Conservation (phyloP, 2,113 vertebrate genomes). For the Gallinago media region DNA sequence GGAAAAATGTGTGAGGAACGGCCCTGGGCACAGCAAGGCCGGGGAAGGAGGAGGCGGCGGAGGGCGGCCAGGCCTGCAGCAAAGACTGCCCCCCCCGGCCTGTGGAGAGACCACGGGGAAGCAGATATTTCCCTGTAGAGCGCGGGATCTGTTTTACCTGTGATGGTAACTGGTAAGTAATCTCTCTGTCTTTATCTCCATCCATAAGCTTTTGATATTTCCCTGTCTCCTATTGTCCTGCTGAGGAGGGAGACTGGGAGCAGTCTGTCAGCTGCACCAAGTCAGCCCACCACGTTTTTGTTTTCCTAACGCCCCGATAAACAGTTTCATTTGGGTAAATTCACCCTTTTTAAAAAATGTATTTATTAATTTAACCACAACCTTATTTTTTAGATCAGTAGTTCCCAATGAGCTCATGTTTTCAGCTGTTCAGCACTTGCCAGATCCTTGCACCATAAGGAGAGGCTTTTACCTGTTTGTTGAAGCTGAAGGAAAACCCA, state of each 20-base stretch:
- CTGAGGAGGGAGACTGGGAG: neutral
- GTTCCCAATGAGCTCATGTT: neutral
- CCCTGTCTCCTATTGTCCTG: neutral
- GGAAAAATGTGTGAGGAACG: neutral
- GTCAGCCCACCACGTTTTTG: neutral
- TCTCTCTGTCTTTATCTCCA: neutral
- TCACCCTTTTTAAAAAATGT: neutral
- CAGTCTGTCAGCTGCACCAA: neutral
- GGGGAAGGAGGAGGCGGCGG: neutral
- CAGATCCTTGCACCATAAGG: neutral
- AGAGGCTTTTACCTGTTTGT: neutral
- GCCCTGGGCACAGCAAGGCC: neutral
- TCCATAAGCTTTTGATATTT: neutral
- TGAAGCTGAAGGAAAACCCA: neutral
- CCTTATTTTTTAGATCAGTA: neutral
- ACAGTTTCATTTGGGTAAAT: neutral
- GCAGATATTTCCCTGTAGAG: neutral
- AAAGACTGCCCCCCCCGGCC: neutral
- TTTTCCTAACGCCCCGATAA: neutral
- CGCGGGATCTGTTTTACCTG: rapidly evolving
- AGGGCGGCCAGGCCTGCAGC: rapidly evolving
- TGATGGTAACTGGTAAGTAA: no score
- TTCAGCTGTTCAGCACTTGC: neutral
- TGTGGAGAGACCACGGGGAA: rapidly evolving
- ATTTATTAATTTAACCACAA: neutral